Evolutionary conservation across 2,888 invertebrate species (phyloP).

Genomic region (Slavum lentiscoides): DNA sequence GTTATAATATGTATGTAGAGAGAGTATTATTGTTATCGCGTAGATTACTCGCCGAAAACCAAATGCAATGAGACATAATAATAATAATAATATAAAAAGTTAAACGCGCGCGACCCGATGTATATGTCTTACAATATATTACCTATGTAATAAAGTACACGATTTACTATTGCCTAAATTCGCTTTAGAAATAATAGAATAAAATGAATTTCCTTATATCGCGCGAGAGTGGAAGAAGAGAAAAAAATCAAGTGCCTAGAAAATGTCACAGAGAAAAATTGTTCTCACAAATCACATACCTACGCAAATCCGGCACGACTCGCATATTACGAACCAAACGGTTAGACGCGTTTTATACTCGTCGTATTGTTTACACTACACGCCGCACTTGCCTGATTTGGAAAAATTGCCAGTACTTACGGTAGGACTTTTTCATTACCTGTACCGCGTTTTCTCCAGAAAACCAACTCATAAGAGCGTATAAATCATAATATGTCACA

Average conservation of each 20-base stretch:
- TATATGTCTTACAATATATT: no score
- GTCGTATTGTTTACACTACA: slow-evolving; percentile 28
- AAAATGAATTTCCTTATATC: slow-evolving; percentile 25
- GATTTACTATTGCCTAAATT: slow-evolving; percentile 21
- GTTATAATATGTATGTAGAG: no score
- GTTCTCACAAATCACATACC: slow-evolving; percentile 21
- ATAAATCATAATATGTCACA: no score
- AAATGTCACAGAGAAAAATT: slow-evolving; percentile 33
- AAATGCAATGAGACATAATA: no score
- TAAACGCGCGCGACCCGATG: no score
- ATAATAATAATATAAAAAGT: no score
- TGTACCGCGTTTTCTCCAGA: no score
- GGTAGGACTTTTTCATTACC: background rate
- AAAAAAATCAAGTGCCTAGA: slow-evolving; percentile 29
- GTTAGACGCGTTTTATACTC: background rate
- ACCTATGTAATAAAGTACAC: background rate
- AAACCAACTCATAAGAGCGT: no score
- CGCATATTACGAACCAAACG: background rate
- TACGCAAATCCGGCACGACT: background rate
- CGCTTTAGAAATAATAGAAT: slow-evolving; percentile 9
- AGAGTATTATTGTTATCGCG: no score
- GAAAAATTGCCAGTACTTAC: background rate
- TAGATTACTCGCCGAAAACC: no score
- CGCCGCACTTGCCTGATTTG: background rate
- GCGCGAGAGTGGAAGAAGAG: background rate